Evolutionary conservation across 2,888 invertebrate species (phyloP).

Genomic region (Hipparchia sbordonii): DNA sequence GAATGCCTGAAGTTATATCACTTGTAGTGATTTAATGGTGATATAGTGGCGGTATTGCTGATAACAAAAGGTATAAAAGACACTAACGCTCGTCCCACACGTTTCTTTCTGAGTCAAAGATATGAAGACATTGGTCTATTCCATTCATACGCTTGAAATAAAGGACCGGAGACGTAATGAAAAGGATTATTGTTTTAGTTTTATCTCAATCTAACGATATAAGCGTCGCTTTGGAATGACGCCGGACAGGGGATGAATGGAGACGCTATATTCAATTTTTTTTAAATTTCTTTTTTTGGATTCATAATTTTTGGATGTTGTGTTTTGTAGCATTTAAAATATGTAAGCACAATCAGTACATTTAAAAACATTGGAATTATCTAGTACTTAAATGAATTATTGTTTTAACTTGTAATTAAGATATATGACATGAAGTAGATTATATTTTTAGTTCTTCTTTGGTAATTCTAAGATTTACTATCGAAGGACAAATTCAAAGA

Average conservation of each 20-base stretch:
- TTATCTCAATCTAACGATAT: conserved; percentile 80
- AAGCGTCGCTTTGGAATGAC: conserved; percentile 51
- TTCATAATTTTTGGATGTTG: too few species aligned
- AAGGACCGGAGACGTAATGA: conserved; percentile 70
- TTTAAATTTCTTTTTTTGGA: too few species aligned
- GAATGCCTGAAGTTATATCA: conserved; percentile 51
- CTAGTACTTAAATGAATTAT: too few species aligned
- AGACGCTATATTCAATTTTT: conserved; percentile 18
- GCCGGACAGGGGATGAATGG: conserved; percentile 31
- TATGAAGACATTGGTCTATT: conserved; percentile 61
- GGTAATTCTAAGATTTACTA: too few species aligned
- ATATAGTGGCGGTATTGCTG: conserved; percentile 51
- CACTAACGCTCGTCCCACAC: conserved; percentile 65
- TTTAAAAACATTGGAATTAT: too few species aligned
- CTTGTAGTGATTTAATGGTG: conserved; percentile 53
- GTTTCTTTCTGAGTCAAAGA: conserved; percentile 50
- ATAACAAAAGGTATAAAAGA: conserved; percentile 58
- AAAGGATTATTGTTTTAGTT: conserved; percentile 83
- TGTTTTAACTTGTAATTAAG: too few species aligned
- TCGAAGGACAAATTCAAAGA: too few species aligned
- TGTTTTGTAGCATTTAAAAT: too few species aligned
- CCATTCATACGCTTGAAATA: conserved; percentile 72
- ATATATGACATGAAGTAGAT: too few species aligned
- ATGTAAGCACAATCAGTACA: too few species aligned
- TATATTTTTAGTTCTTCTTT: too few species aligned